Evolutionary conservation across 2,888 invertebrate genomes (phyloP).

Genomic region (Philopedon plagiatum): DNA sequence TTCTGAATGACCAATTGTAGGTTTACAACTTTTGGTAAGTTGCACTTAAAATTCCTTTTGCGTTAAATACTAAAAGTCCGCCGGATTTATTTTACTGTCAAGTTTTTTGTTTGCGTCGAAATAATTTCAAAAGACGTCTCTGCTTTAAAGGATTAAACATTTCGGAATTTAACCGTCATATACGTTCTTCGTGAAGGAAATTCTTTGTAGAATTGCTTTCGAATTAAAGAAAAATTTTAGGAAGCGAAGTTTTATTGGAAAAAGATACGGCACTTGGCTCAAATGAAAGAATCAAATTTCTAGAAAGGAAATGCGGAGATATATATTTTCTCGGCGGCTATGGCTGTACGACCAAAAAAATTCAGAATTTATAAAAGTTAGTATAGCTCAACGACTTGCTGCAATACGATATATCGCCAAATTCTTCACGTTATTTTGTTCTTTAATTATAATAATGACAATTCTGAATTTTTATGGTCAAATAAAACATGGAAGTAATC

Average conservation of each 20-base stretch:
- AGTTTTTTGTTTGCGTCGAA: not conserved
- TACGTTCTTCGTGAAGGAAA: not conserved
- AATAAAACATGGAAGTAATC: too few species aligned
- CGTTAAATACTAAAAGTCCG: not conserved
- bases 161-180: not conserved
- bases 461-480: too few species aligned
- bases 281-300: conserved; percentile 16
- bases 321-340: not conserved
- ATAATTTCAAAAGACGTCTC: not conserved
- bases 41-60: too few species aligned
- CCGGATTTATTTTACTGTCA: not conserved
- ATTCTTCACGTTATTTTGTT: too few species aligned
- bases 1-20: too few species aligned
- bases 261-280: conserved; percentile 7
- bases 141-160: not conserved
- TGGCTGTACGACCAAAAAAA: not conserved
- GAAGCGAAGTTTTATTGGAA: conserved; percentile 13
- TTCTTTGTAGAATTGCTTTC: not conserved
- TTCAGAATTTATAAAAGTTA: too few species aligned
- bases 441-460: too few species aligned
- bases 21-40: too few species aligned
- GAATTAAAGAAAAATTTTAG: conserved; percentile 3
- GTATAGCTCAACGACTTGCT: too few species aligned
- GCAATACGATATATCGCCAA: too few species aligned
- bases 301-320: not conserved